phyloP scores from a whole-genome alignment of 2,888 invertebrate genomes.

The Ormyrus rosae region DNA sequence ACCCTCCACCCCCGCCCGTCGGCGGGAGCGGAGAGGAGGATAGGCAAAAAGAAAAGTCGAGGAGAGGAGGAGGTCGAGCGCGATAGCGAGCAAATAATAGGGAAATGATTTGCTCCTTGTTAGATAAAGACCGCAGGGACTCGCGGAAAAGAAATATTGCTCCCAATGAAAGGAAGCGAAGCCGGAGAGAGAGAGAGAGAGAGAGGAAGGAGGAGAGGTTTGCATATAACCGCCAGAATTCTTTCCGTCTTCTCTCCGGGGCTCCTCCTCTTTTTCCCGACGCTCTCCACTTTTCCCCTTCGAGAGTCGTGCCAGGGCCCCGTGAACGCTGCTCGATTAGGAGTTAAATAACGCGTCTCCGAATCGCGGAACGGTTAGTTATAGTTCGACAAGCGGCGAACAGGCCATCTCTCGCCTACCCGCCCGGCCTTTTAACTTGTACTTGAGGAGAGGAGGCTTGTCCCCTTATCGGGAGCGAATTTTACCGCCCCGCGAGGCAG shows the following conservation, averaged over 20 bases:
- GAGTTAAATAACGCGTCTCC: slow-evolving; percentile 67
- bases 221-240: slow-evolving; percentile 31
- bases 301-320: slow-evolving; percentile 58
- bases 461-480: too few relatives aligned
- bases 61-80: slow-evolving; percentile 62
- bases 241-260: neutral
- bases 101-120: slow-evolving; percentile 76
- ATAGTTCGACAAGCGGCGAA: slow-evolving; percentile 33
- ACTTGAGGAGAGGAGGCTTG: neutral
- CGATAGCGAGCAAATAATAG: slow-evolving; percentile 76
- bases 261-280: slow-evolving; percentile 9
- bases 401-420: neutral
- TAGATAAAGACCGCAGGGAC: slow-evolving; percentile 74
- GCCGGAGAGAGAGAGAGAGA: slow-evolving; percentile 3
- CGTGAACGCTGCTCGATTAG: slow-evolving; percentile 70
- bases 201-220: neutral
- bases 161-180: slow-evolving; percentile 59
- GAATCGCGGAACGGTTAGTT: slow-evolving; percentile 47
- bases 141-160: slow-evolving; percentile 75
- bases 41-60: slow-evolving; percentile 24
- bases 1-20: slow-evolving; percentile 3
- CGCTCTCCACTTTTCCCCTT: slow-evolving; percentile 64
- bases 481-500: too few relatives aligned
- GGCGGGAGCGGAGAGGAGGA: slow-evolving; percentile 20
- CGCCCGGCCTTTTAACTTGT: slow-evolving; percentile 38